Conservation (phyloP, 2,797 vertebrate genomes). For the Sebastes taczanowskii region DNA sequence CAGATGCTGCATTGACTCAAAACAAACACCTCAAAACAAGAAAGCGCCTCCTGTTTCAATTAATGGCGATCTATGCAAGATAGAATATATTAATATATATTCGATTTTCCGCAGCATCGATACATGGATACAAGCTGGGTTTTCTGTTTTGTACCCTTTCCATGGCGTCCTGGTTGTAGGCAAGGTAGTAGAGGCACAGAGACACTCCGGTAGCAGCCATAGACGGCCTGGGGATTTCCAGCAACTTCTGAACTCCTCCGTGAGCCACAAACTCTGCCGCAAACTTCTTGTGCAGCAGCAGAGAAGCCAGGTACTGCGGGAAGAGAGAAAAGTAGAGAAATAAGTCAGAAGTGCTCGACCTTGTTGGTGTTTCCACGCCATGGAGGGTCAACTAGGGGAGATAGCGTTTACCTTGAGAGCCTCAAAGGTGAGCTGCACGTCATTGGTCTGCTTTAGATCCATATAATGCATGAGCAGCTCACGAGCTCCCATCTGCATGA, state of each 20-base stretch:
- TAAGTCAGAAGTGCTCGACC: not conserved
- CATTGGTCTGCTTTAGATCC: conserved; percentile 96
- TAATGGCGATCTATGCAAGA: not conserved
- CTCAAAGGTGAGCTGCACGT: conserved; percentile 97
- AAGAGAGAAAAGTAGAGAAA: not conserved
- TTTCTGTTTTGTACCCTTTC: conserved; percentile 86
- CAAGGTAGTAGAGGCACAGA: conserved; percentile 97
- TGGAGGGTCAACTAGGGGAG: not conserved
- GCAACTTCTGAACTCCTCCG: conserved; percentile 96
- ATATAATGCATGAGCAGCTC: conserved; percentile 99
- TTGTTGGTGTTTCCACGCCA: not conserved
- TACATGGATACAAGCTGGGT: too few relatives aligned
- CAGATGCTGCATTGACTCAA: not conserved
- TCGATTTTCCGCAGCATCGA: too few relatives aligned
- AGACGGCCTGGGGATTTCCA: conserved; percentile 97
- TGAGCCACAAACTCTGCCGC: conserved; percentile 98
- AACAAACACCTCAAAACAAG: not conserved
- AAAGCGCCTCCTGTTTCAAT: not conserved
- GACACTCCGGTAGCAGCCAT: conserved; percentile 99
- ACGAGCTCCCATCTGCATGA: conserved; percentile 97
- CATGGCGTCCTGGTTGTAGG: conserved; percentile 99
- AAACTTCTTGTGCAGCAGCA: conserved; percentile 98
- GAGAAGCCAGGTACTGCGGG: conserved; percentile 92
- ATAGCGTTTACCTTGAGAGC: conserved; percentile 90
- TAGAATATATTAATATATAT: too few relatives aligned